phyloP scores from a whole-genome alignment of 2,113 vertebrate species.

The Pelecanus crispus region DNA sequence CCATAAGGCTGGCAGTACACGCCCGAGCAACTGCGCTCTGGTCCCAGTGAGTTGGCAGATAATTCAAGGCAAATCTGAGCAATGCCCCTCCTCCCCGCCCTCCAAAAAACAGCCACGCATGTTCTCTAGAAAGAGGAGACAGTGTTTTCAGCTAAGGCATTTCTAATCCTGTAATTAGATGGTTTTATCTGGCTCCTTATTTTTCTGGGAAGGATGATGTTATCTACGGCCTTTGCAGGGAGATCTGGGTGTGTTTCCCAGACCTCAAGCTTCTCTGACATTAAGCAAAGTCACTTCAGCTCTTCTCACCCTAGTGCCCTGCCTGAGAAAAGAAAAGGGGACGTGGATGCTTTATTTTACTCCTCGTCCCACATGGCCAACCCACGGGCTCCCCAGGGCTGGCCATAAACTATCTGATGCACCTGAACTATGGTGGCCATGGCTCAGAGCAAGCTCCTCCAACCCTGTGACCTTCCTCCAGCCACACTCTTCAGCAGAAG shows the following conservation, averaged over 20 bases:
- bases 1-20: fast-evolving
- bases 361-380: not conserved
- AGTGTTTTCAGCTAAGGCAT: not conserved
- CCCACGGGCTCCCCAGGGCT: not conserved
- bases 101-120: not conserved
- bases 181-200: not conserved
- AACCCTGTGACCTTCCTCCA: not conserved
- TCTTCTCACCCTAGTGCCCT: not conserved
- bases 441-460: not conserved
- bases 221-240: not conserved
- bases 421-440: not conserved
- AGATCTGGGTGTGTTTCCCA: not conserved
- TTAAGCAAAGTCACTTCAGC: not conserved
- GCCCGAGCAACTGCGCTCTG: not conserved
- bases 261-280: not conserved
- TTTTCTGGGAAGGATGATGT: not conserved
- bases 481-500: not conserved
- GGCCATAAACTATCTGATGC: not conserved
- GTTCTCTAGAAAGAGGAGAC: not conserved
- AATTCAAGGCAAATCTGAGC: not conserved
- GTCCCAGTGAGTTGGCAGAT: not conserved
- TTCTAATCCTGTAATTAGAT: not conserved
- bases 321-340: not conserved
- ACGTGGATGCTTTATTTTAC: not conserved
- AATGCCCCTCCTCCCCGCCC: not conserved